phyloP scores from a whole-genome alignment of 2,888 invertebrate species.

The Entomobrya proxima region DNA sequence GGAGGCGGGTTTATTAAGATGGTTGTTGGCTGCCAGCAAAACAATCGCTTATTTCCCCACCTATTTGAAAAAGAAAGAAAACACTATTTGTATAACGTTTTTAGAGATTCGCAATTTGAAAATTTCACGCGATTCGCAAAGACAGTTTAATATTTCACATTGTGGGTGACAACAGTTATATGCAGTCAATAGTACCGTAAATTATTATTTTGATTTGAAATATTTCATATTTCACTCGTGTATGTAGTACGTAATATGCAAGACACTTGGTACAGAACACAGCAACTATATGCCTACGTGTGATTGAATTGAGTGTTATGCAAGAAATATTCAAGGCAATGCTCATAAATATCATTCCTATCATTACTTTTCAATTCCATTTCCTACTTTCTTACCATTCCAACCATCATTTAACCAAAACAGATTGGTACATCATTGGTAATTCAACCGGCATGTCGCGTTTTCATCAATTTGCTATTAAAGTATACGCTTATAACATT shows the following conservation, averaged over 20 bases:
- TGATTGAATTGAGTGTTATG: no score
- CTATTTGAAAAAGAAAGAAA: neutral
- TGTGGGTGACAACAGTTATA: neutral
- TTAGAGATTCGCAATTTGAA: neutral
- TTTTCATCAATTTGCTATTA: no score
- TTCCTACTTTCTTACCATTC: neutral
- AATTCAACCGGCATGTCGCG: no score
- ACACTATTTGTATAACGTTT: no score
- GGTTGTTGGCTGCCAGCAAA: neutral
- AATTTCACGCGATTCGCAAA: neutral
- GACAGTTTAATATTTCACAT: neutral
- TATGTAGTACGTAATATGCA: no score
- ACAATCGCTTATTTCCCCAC: conserved; percentile 2
- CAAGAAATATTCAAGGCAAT: no score
- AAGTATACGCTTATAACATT: no score
- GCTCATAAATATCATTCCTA: neutral
- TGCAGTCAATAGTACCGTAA: conserved; percentile 5
- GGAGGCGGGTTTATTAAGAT: neutral
- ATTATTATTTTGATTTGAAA: neutral
- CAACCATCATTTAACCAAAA: no score
- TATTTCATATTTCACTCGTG: no score
- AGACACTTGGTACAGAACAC: no score
- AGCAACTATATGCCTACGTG: no score
- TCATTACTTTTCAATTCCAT: neutral
- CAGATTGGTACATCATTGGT: no score